These are phyloP conservation scores for Biston betularia DNA, from an alignment of 2,888 invertebrate species.

Conservation along the genomic window DNA sequence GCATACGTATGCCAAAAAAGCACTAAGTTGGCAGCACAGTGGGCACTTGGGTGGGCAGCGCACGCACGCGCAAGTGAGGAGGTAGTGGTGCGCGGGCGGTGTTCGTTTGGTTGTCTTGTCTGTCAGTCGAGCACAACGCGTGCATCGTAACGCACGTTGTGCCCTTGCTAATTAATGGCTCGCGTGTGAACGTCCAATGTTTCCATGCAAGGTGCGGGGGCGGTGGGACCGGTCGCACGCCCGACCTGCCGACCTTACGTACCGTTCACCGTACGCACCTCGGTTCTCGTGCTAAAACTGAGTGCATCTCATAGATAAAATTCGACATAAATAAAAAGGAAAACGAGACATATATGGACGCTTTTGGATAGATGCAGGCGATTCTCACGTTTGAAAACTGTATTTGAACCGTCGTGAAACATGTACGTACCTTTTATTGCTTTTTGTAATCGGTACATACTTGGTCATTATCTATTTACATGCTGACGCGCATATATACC, in stretches of 20 bases:
- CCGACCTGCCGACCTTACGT: slow-evolving; percentile 86
- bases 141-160: slow-evolving; percentile 54
- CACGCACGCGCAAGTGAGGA: slow-evolving; percentile 22
- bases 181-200: slow-evolving; percentile 57
- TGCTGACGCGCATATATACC: neutral
- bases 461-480: slow-evolving; percentile 4
- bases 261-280: slow-evolving; percentile 79
- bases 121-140: slow-evolving; percentile 36
- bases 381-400: slow-evolving; percentile 48
- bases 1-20: too few species aligned
- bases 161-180: slow-evolving; percentile 45
- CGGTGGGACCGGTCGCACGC: slow-evolving; percentile 76
- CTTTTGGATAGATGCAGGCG: slow-evolving; percentile 57
- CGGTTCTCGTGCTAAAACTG: slow-evolving; percentile 66
- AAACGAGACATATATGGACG: slow-evolving; percentile 50
- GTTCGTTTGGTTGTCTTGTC: too few species aligned
- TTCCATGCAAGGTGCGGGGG: slow-evolving; percentile 68
- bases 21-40: too few species aligned
- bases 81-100: slow-evolving; percentile 5
- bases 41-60: slow-evolving; percentile 8
- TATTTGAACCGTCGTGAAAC: slow-evolving; percentile 52
- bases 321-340: slow-evolving; percentile 52
- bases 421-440: slow-evolving; percentile 57
- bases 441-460: slow-evolving; percentile 33
- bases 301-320: slow-evolving; percentile 59